Conservation (phyloP, 1,140 invertebrate genomes). For the Drosophila neocordata region DNA sequence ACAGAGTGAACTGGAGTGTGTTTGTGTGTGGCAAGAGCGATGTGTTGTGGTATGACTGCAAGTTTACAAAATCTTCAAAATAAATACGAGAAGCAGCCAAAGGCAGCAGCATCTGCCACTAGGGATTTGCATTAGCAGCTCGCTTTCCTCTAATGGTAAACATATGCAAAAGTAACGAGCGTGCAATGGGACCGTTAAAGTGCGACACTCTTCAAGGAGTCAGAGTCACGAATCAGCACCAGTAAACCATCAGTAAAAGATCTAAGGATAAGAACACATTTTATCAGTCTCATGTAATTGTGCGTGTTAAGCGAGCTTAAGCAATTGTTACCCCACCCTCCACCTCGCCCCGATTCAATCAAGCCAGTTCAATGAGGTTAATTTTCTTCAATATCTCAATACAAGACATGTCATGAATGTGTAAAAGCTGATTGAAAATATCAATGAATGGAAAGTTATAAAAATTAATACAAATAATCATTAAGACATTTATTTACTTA, state of each 20-base stretch:
- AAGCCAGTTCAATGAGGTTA: background rate
- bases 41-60: constrained; percentile 29
- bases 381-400: background rate
- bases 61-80: constrained; percentile 69
- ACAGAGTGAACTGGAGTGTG: constrained; percentile 7
- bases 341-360: background rate
- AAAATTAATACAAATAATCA: too few relatives aligned
- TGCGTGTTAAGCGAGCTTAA: constrained; percentile 1
- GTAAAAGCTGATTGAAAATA: too few relatives aligned
- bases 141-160: constrained; percentile 40
- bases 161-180: constrained; percentile 56
- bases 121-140: constrained; percentile 70
- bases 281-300: constrained; percentile 28
- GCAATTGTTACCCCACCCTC: background rate
- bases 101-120: constrained; percentile 33
- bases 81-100: constrained; percentile 52
- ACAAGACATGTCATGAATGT: too few relatives aligned
- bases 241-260: background rate
- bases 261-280: constrained; percentile 5
- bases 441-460: too few relatives aligned
- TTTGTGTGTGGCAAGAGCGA: background rate
- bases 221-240: background rate
- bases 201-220: background rate
- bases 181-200: constrained; percentile 26
- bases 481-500: too few relatives aligned